Base-by-base conservation (phyloP, 2,113 vertebrate species). In the Fregetta grallaria region DNA sequence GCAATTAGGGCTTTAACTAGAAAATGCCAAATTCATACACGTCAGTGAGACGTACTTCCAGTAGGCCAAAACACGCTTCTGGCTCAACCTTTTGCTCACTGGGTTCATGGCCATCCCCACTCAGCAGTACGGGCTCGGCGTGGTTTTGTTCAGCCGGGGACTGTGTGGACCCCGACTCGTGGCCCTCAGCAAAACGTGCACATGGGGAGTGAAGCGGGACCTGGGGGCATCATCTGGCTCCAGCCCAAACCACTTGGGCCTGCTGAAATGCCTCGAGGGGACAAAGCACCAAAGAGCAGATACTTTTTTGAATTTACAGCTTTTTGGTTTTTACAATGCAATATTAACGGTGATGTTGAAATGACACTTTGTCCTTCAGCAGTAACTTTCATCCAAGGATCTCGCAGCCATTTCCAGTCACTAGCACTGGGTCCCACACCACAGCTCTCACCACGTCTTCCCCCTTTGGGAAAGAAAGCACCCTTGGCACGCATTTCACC, bases 151-250 rank as follows among this genome's bases (percentile, higher is more conserved):
- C 11, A 50, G 7, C 15, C 2, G 1, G 32, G n/a, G 29, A 2
- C 49, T n/a, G 25, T 1, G 52, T 10, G 5, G 44, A 32, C 2
- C 25, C 21, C 2, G 5, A 4, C 52, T 42, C 2, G 0, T 3
- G 6, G 27, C 45, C 70, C 40, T 42, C 0, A 0, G 74, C 1
- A 1, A 79, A 68, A 72, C 4, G 8, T 5, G 9, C 34, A 23
- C 1, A 1, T 49, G 42, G 42, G 52, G 32, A 50, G 45, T 1
- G 1, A 45, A 45, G 58, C 0, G 3, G 49, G 55, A 59, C n/a
- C 13, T 0, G 0, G 4, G 56, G n/a, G 6, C 44, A 65, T 73
- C 0, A 0, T 59, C 25, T 0, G 0, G 36, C 65, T 66, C 67
- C 52, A 58, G 47, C 52, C 58, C 71, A 59, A 45, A 19, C 22